Evolutionary conservation across 2,888 invertebrate species (phyloP), one percentile per base, ranked within the genome.

Genomic region (Lysandra bellargus): DNA sequence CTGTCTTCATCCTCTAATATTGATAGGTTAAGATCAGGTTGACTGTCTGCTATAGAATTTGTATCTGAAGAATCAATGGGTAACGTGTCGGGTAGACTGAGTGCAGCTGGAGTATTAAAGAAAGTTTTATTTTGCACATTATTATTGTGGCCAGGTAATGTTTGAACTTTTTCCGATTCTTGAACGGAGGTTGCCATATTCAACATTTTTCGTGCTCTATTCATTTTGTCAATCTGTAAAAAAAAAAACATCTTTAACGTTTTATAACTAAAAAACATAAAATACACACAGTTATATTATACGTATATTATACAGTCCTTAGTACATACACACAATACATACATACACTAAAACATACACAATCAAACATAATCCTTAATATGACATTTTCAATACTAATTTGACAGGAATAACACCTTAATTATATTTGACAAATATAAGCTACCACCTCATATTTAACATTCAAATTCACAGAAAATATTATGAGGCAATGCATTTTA

Each of bases 1-100:
- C 79, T 79, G 78, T 80, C 78, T 80, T 79, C 80, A 78, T 80
- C 79, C 61, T 80, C 79, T 80, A 79, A 78, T 80, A 80, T 78
- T 80, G 77, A 80, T 80, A 78, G 64, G 78, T 80, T 78, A 78
- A 75, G 69, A 69, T 78, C 80, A 78, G 78, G 80, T 80, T 80
- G 80, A 80, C 80, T 80, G 78, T 80, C 80, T 80, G 80, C 78
- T 80, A 80, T 80, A 74, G 80, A 80, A 74, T 78, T 3, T 78
- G 73, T 78, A 78, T 75, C 49, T 78, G 73, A 64, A 14, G 53
- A 77, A 57, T 76, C 6, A 40, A 40, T 40, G 40, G 40, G 40
- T 5, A 40, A 40, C 40, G 40, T 40, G 40, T 23, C 23, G 23
- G 23, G 23, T 23, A 23, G 23, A 23, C 23, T 23, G 23, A 23